These are phyloP conservation scores for Escarpia spicata DNA, from an alignment of 2,888 invertebrate genomes.

Conservation along the genomic window DNA sequence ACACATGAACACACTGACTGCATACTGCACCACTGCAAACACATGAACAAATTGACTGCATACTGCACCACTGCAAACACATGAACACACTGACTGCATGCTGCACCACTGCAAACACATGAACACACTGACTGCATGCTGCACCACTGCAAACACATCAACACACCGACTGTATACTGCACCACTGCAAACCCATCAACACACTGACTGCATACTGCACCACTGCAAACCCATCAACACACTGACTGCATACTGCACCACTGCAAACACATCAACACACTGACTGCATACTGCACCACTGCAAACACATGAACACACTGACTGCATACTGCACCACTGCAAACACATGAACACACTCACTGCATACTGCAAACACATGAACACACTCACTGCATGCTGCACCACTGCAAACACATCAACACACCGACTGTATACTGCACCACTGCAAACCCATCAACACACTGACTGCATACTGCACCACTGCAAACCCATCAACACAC, in stretches of 20 bases:
- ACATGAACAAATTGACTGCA: background rate
- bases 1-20: background rate
- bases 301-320: constrained; percentile 52
- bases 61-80: background rate
- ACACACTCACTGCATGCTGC: constrained; percentile 55
- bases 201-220: constrained; percentile 30
- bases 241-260: constrained; percentile 58
- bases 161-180: background rate
- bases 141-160: background rate
- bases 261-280: constrained; percentile 56
- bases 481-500: no score
- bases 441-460: no score
- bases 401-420: no score
- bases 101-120: background rate
- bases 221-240: constrained; percentile 60
- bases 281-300: constrained; percentile 59
- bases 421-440: no score
- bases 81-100: background rate
- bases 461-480: no score
- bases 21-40: background rate
- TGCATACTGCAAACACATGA: constrained; percentile 41
- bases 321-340: constrained; percentile 47
- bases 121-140: background rate
- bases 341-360: no score
- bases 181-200: background rate